Percentiles rank a stretch among this genome's conserved stretches.
These are phyloP conservation scores for Ptychochromis oligacanthus DNA, from an alignment of 2,113 vertebrate genomes.

Conservation along the genomic window DNA sequence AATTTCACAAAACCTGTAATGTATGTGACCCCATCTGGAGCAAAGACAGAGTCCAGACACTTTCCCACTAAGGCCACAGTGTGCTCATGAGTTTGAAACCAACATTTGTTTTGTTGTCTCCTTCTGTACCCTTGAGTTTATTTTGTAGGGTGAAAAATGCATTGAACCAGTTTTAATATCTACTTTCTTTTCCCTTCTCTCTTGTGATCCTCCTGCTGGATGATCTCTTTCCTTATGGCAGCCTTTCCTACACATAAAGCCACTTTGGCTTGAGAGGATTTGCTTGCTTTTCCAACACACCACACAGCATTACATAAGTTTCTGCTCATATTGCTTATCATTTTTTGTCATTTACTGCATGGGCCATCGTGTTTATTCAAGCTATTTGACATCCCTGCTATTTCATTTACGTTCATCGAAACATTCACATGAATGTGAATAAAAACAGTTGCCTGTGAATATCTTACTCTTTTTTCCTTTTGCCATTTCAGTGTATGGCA, in stretches of 20 bases:
- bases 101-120: constrained; percentile 7
- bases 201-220: not conserved
- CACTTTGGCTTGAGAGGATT: not conserved
- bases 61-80: not conserved
- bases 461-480: not conserved
- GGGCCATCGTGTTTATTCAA: too few relatives aligned
- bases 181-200: not conserved
- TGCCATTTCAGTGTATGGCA: not conserved
- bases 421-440: not conserved
- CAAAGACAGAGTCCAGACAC: constrained; percentile 2
- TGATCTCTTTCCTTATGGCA: constrained; percentile 13
- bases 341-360: not conserved
- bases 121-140: constrained; percentile 12
- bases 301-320: not conserved
- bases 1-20: not conserved
- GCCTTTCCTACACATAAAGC: not conserved
- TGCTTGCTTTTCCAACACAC: not conserved
- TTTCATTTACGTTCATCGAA: not conserved
- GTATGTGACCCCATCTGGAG: constrained; percentile 1
- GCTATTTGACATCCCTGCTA: not conserved
- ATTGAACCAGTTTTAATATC: not conserved
- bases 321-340: not conserved
- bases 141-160: not conserved
- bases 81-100: not conserved
- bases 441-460: not conserved